Evolutionary conservation across 2,113 vertebrate species (phyloP), one percentile per base, ranked within the genome.

Genomic region (Chinchilla lanigera): DNA sequence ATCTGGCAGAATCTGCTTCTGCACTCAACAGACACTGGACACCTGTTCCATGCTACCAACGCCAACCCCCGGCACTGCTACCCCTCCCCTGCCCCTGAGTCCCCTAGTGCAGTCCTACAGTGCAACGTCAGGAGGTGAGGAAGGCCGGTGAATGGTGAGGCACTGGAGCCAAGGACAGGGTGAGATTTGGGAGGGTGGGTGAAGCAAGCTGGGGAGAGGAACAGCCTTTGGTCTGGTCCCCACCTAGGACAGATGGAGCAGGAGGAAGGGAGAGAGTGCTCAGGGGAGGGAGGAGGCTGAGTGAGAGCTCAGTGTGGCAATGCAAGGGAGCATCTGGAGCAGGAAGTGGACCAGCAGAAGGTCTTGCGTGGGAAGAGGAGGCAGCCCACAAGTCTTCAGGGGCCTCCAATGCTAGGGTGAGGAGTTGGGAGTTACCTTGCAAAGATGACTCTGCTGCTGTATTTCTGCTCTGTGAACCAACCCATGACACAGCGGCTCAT

Each of bases 371-470:
- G 20, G 28, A 58, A 82, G 17, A 30, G 30, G 30, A 60, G n/a
- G 28, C 26, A 1, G 3, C 1, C 3, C 1, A 1, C 8, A 28
- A 54, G 30, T 77, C 54, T 16, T n/a, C 10, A 50, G 75, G 30
- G 77, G 22, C n/a, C 50, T 84, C n/a, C 14, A 8, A 38, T 33
- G 69, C 28, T 1, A 20, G 26, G 60, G 10, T n/a, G 33, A 63
- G 50, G 47, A 20, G 35, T 47, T 73, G 56, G 22, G 69, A 2
- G 4, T 69, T 24, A 38, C 20, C 24, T 61, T 22, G 44, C 0
- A 1, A 63, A 4, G 56, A 61, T 16, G 52, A 52, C 44, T 26
- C 28, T 52, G 77, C 58, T 44, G 35, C 22, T 6, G 0, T 33
- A 0, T 28, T 35, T 12, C 35, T 44, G 8, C 30, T 58, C 4